phyloP scores from a whole-genome alignment of 2,888 invertebrate genomes.

The Parascotia fuliginaria region DNA sequence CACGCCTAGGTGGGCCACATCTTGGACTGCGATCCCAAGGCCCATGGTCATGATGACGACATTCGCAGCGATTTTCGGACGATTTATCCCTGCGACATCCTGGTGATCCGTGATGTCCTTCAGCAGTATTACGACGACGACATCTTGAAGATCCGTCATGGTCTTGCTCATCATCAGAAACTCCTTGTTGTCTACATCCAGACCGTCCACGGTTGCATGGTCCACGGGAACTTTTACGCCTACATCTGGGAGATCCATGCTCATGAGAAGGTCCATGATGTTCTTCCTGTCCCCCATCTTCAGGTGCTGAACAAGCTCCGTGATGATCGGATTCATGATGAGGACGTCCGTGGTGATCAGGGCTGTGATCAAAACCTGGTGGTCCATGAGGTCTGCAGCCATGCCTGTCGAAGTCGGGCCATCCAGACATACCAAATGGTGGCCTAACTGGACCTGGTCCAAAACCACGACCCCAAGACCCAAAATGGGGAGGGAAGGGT shows the following conservation, averaged over 20 bases:
- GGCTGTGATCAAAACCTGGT: constrained; percentile 1
- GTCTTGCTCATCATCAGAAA: no score
- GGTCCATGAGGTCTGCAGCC: constrained; percentile 2
- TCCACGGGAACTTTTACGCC: background rate
- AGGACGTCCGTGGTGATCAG: no score
- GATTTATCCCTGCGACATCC: background rate
- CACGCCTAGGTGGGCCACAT: background rate
- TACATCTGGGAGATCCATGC: background rate
- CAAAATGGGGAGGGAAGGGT: constrained; percentile 1
- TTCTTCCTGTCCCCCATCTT: background rate
- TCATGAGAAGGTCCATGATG: constrained; percentile 6
- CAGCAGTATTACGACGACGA: constrained; percentile 2
- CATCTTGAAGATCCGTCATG: background rate
- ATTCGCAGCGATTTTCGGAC: background rate
- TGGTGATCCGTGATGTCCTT: background rate
- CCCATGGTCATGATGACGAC: background rate
- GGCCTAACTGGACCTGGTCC: constrained; percentile 1
- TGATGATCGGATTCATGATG: background rate
- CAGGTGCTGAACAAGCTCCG: no score
- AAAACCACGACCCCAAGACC: constrained; percentile 1
- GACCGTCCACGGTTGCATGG: constrained; percentile 6
- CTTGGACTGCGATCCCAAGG: background rate
- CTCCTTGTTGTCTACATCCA: no score
- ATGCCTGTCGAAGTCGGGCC: constrained; percentile 2
- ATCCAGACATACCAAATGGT: constrained; percentile 2